Percentiles rank a stretch among this genome's conserved stretches.
phyloP scores from a whole-genome alignment of 2,888 invertebrate genomes.

The Beris morrisii region DNA sequence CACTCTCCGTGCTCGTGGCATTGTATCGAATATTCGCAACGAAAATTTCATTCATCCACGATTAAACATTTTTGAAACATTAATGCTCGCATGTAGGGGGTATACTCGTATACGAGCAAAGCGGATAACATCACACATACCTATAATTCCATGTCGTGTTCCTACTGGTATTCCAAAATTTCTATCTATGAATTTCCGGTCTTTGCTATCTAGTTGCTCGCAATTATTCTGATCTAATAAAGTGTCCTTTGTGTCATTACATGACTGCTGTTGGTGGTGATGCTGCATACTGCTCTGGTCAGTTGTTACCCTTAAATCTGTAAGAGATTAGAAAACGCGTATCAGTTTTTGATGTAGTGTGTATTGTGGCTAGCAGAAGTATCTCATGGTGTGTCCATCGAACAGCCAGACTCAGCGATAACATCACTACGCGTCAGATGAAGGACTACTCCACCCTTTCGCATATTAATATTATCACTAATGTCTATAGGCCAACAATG shows the following conservation, averaged over 20 bases:
- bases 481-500: neutral
- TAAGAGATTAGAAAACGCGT: neutral
- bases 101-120: too few species aligned
- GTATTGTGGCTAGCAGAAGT: too few species aligned
- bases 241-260: slow-evolving; percentile 37
- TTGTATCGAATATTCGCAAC: too few species aligned
- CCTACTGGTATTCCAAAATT: slow-evolving; percentile 48
- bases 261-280: slow-evolving; percentile 18
- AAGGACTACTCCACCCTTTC: neutral
- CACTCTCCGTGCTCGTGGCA: too few species aligned
- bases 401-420: too few species aligned
- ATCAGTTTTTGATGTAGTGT: too few species aligned
- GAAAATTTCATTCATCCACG: too few species aligned
- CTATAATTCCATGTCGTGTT: slow-evolving; percentile 42
- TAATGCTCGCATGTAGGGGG: too few species aligned
- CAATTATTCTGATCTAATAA: slow-evolving; percentile 32
- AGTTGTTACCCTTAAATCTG: slow-evolving; percentile 36
- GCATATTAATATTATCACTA: slow-evolving; percentile 25
- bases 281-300: slow-evolving; percentile 31
- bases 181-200: slow-evolving; percentile 46
- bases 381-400: too few species aligned
- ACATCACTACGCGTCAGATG: too few species aligned
- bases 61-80: too few species aligned
- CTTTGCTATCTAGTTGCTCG: slow-evolving; percentile 27
- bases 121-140: slow-evolving; percentile 31